Conservation (phyloP, 2,113 vertebrate species). For the Oreochromis spilurus region DNA sequence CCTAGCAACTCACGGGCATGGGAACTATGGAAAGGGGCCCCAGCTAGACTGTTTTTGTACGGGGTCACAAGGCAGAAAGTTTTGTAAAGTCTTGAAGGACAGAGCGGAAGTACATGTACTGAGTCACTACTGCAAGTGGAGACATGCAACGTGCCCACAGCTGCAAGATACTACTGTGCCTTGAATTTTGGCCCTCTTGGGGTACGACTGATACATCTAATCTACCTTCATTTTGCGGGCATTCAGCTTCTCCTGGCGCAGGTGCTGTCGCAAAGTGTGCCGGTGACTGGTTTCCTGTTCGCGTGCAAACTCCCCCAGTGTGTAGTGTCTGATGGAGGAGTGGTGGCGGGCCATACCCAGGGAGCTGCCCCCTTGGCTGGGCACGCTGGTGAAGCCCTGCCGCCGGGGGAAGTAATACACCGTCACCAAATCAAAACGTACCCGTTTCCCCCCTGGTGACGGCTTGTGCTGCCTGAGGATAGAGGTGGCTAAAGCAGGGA, state of each 20-base stretch:
- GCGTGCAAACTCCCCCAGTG: conserved; percentile 92
- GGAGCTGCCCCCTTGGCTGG: conserved; percentile 96
- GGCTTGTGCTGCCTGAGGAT: conserved; percentile 89
- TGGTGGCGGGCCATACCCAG: conserved; percentile 94
- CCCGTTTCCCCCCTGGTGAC: conserved; percentile 79
- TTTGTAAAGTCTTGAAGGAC: background rate
- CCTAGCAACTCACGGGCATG: background rate
- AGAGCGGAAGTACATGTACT: background rate
- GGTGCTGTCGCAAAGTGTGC: conserved; percentile 85
- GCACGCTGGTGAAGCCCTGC: conserved; percentile 98
- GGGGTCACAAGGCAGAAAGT: background rate
- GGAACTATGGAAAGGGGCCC: background rate
- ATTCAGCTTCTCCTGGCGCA: conserved; percentile 92
- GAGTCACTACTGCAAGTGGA: background rate
- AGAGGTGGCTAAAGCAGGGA: conserved; percentile 79
- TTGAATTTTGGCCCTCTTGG: background rate
- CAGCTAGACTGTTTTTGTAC: background rate
- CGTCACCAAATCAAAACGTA: conserved; percentile 93
- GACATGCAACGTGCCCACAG: background rate
- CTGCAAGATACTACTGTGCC: background rate
- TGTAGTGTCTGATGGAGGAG: conserved; percentile 88
- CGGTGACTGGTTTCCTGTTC: conserved; percentile 91
- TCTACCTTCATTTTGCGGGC: conserved; percentile 92
- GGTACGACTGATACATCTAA: background rate
- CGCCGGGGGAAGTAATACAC: conserved; percentile 94